Conservation (phyloP, 1,140 invertebrate genomes). For the Apolygus lucorum region DNA sequence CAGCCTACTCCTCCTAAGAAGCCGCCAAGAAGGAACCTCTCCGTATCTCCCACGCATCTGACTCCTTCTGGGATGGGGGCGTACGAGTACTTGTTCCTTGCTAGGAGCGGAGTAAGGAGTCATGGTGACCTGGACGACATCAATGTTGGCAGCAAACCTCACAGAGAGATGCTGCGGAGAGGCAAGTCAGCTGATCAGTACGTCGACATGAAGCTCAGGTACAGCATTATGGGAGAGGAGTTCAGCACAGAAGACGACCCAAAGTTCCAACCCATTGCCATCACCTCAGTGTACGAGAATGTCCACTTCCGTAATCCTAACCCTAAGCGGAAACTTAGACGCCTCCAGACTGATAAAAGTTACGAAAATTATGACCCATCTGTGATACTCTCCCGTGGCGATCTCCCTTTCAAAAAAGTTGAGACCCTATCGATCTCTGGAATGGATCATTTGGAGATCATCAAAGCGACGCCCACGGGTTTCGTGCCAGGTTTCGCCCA, state of each 20-base stretch:
- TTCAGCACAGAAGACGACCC: constrained; percentile 46
- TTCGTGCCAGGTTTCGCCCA: constrained; percentile 49
- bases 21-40: constrained; percentile 72
- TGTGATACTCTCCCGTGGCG: constrained; percentile 39
- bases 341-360: constrained; percentile 41
- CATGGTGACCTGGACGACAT: constrained; percentile 59
- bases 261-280: constrained; percentile 55
- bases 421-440: constrained; percentile 11
- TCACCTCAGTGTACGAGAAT: constrained; percentile 63
- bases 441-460: constrained; percentile 3
- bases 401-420: constrained; percentile 40
- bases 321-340: constrained; percentile 56
- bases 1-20: constrained; percentile 79
- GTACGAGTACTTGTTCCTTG: constrained; percentile 54
- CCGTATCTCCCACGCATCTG: constrained; percentile 67
- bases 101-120: constrained; percentile 47
- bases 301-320: constrained; percentile 61
- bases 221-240: constrained; percentile 42
- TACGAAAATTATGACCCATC: constrained; percentile 53
- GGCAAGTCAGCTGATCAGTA: constrained; percentile 65
- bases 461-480: constrained; percentile 26
- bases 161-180: constrained; percentile 51
- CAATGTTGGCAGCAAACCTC: constrained; percentile 33
- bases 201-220: constrained; percentile 57
- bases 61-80: constrained; percentile 43